Evolutionary conservation across 1,140 invertebrate genomes (phyloP).

Genomic region (Leptopilina clavipes): DNA sequence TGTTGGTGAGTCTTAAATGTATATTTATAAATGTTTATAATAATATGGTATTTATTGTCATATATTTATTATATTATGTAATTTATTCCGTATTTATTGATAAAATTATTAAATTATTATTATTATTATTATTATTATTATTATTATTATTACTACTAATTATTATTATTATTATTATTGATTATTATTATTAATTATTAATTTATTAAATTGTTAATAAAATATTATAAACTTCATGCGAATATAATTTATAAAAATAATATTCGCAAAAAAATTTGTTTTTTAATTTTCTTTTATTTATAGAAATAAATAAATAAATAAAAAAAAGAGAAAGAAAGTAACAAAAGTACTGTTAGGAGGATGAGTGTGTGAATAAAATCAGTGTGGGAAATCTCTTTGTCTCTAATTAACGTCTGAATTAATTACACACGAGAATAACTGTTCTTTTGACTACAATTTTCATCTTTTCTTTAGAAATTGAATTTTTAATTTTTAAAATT

Average conservation of each 20-base stretch:
- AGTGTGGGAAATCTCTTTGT: slow-evolving; percentile 13
- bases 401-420: background rate
- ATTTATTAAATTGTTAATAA: no score
- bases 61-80: background rate
- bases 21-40: no score
- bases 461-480: background rate
- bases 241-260: no score
- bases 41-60: slow-evolving; percentile 36
- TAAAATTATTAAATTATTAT: no score
- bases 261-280: no score
- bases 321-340: background rate
- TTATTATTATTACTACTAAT: no score
- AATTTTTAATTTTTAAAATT: slow-evolving; percentile 19
- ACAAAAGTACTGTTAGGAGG: slow-evolving; percentile 5
- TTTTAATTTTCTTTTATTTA: slow-evolving; percentile 24
- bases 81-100: slow-evolving; percentile 8
- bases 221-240: no score
- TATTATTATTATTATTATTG: no score
- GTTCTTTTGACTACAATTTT: background rate
- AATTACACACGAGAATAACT: background rate
- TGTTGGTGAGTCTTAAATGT: slow-evolving; percentile 92
- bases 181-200: no score
- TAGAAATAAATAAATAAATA: background rate
- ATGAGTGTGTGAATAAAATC: background rate
- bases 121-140: no score